phyloP scores from a whole-genome alignment of 1,140 invertebrate genomes.

The Rhizoglyphus robini region DNA sequence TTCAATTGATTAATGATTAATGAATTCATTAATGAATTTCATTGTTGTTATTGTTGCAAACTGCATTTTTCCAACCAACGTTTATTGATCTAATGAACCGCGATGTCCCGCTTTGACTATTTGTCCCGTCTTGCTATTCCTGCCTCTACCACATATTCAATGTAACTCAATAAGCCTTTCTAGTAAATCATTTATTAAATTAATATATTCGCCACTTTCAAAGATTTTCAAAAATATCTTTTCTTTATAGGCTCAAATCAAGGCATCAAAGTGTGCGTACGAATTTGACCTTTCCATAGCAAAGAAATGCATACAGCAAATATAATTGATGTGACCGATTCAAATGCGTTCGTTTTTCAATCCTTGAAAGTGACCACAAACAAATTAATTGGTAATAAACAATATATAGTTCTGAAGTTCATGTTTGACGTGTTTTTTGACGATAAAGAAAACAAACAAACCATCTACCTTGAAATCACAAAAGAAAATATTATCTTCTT shows the following conservation, averaged over 20 bases:
- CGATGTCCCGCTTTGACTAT: too few relatives aligned
- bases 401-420: slow-evolving; percentile 72
- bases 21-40: too few relatives aligned
- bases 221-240: background rate
- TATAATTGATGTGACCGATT: slow-evolving; percentile 42
- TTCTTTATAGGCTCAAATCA: background rate
- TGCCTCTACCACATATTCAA: background rate
- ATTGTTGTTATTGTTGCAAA: too few relatives aligned
- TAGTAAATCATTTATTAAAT: too few relatives aligned
- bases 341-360: slow-evolving; percentile 71
- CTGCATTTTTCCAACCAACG: too few relatives aligned
- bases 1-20: too few relatives aligned
- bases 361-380: slow-evolving; percentile 61
- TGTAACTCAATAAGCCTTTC: background rate
- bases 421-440: slow-evolving; percentile 72
- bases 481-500: slow-evolving; percentile 54
- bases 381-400: slow-evolving; percentile 64
- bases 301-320: slow-evolving; percentile 40
- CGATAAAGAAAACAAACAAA: slow-evolving; percentile 44
- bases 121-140: too few relatives aligned
- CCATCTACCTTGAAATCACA: slow-evolving; percentile 64
- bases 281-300: slow-evolving; percentile 55
- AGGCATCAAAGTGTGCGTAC: slow-evolving; percentile 58
- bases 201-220: background rate
- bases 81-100: too few relatives aligned